A percentile compares a stretch with the other conserved stretches of the same genome.
Conservation (phyloP, 2,888 invertebrate species). For the Abscondita cerata region DNA sequence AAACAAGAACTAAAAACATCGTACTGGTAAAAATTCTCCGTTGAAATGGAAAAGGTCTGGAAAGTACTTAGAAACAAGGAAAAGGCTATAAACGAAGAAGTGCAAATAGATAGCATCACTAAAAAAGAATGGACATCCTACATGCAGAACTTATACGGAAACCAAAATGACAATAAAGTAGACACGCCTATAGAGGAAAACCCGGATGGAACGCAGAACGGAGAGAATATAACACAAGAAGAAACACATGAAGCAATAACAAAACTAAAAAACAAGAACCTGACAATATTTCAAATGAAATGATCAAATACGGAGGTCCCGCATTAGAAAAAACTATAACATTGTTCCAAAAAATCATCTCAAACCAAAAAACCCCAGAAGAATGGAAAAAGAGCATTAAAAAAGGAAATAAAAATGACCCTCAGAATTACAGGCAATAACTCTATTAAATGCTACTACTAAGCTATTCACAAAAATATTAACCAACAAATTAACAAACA, state of each 20-base stretch:
- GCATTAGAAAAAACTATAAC: background rate
- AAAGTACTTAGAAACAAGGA: no score
- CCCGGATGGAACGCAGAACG: no score
- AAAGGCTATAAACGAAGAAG: no score
- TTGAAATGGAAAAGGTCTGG: background rate
- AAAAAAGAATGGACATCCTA: no score
- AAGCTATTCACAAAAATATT: conserved; percentile 3
- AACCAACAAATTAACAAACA: background rate
- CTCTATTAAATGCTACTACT: background rate
- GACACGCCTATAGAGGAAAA: no score
- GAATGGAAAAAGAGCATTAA: conserved; percentile 1
- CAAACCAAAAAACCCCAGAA: background rate
- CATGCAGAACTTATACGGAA: no score
- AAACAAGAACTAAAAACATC: no score
- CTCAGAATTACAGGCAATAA: conserved; percentile 2
- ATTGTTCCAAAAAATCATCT: background rate
- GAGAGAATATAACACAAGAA: no score
- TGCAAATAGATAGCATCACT: no score
- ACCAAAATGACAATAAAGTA: no score
- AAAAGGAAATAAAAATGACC: background rate
- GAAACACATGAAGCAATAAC: no score
- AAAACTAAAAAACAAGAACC: background rate
- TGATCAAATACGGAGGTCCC: conserved; percentile 1
- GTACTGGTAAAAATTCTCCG: background rate
- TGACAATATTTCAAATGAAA: background rate